Evolutionary conservation across 2,888 invertebrate species (phyloP).

Genomic region (Gerris lacustris): DNA sequence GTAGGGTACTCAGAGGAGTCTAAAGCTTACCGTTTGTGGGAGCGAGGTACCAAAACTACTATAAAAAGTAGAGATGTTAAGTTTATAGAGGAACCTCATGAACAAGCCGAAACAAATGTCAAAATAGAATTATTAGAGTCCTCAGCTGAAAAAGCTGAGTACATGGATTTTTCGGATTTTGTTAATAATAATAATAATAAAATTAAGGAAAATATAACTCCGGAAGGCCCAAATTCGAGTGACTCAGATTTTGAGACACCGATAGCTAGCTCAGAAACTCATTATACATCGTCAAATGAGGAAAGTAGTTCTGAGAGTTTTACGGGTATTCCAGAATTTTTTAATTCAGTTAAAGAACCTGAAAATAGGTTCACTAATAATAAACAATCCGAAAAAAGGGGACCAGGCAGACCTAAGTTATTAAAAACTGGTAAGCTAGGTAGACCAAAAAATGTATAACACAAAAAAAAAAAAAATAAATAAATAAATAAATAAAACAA

Average conservation of each 20-base stretch:
- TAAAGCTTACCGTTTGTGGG: slow-evolving; percentile 18
- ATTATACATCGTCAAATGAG: neutral
- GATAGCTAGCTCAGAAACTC: neutral
- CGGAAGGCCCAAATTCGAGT: neutral
- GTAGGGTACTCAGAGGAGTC: slow-evolving; percentile 19
- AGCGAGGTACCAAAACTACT: neutral
- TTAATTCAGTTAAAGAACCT: neutral
- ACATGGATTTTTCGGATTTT: neutral
- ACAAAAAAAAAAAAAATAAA: neutral
- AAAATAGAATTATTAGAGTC: neutral
- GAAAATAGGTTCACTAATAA: neutral
- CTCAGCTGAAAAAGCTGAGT: neutral
- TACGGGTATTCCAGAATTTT: neutral
- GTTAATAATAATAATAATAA: neutral
- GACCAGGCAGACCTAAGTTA: neutral
- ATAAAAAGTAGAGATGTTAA: slow-evolving; percentile 1
- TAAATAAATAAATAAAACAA: neutral
- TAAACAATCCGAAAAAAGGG: neutral
- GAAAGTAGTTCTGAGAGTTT: neutral
- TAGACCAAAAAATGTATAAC: neutral
- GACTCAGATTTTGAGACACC: slow-evolving; percentile 2
- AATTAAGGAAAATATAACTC: neutral
- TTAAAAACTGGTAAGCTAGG: neutral
- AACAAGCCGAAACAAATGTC: neutral
- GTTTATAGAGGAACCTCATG: neutral